Evolutionary conservation across 2,113 vertebrate species (phyloP).

Genomic region (Siphamia tubifer): DNA sequence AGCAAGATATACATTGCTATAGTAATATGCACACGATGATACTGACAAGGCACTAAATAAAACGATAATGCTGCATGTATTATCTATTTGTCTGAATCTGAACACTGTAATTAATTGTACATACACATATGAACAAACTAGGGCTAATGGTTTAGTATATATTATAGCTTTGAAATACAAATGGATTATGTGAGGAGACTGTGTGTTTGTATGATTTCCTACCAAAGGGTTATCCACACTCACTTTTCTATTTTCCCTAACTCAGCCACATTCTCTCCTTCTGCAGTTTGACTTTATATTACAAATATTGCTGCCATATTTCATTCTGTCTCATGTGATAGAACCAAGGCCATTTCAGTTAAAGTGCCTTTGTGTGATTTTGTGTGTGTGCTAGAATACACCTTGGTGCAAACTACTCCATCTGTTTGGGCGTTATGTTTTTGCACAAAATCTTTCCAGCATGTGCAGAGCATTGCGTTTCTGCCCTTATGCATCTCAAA

Average conservation of each 20-base stretch:
- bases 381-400: neutral
- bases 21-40: too few relatives aligned
- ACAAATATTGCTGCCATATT: slow-evolving; percentile 51
- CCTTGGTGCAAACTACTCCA: neutral
- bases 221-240: neutral
- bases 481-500: slow-evolving; percentile 6
- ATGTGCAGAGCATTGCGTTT: neutral
- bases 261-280: slow-evolving; percentile 5
- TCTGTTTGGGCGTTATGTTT: neutral
- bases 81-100: too few relatives aligned
- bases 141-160: too few relatives aligned
- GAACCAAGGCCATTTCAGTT: slow-evolving; percentile 42
- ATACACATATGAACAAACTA: too few relatives aligned
- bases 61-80: too few relatives aligned
- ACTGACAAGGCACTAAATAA: too few relatives aligned
- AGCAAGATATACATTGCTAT: too few relatives aligned
- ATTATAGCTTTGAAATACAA: slow-evolving; percentile 11
- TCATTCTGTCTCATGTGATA: slow-evolving; percentile 51
- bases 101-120: too few relatives aligned
- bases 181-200: slow-evolving; percentile 8
- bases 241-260: slow-evolving; percentile 29
- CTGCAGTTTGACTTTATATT: slow-evolving; percentile 43
- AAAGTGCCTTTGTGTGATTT: slow-evolving; percentile 2
- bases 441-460: neutral
- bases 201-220: slow-evolving; percentile 2